Percentiles rank a stretch among this genome's conserved stretches.
Conservation (phyloP, 1,140 invertebrate species). For the Penaeus vannamei region DNA sequence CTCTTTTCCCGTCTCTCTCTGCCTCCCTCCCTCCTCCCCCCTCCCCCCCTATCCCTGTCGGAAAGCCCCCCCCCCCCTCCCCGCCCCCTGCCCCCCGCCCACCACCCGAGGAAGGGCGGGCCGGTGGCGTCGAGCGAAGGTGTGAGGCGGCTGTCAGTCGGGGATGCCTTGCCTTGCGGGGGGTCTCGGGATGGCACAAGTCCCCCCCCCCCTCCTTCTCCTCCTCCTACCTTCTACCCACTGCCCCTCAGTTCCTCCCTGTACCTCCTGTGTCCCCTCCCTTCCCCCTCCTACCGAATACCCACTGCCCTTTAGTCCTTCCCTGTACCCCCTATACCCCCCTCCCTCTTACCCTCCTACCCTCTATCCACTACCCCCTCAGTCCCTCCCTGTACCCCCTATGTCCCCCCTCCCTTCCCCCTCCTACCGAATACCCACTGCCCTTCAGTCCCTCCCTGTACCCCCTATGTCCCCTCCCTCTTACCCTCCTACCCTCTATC, state of each 20-base stretch:
- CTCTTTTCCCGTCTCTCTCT: no score
- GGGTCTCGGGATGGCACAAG: conserved; percentile 57
- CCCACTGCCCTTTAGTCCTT: no score
- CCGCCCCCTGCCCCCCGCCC: neutral
- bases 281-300: neutral
- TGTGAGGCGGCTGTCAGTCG: conserved; percentile 60
- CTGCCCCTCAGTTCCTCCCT: neutral
- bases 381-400: no score
- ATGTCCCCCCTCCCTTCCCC: no score
- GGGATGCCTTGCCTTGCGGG: conserved; percentile 51
- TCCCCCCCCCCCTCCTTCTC: neutral
- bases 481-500: no score
- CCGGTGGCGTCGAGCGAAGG: conserved; percentile 39
- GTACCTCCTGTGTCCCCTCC: neutral
- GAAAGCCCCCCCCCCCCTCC: neutral
- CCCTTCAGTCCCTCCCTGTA: no score
- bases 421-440: no score
- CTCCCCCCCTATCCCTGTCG: neutral
- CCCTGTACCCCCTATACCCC: no score
- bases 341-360: no score
- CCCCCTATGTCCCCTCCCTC: no score
- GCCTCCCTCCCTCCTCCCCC: neutral
- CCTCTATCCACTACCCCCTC: no score
- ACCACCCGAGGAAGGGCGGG: conserved; percentile 21
- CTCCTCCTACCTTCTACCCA: neutral